Evolutionary conservation across 2,888 invertebrate genomes (phyloP).

Genomic region (Ennomos fuscantarius): DNA sequence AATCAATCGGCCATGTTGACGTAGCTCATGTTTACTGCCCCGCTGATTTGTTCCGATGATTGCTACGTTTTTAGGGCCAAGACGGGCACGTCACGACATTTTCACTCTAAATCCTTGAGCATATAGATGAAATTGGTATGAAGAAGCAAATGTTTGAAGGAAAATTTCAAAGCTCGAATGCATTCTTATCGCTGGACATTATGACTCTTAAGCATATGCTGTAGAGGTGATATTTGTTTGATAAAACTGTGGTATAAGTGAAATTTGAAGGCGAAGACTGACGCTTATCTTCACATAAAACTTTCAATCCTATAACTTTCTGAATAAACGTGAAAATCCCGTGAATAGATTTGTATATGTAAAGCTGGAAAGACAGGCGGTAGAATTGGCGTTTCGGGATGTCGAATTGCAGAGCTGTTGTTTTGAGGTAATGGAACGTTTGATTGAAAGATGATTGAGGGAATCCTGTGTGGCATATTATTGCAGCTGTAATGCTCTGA

Average conservation of each 20-base stretch:
- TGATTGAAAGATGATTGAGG: slow-evolving; percentile 20
- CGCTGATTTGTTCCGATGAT: slow-evolving; percentile 43
- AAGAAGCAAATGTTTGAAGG: background rate
- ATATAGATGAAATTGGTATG: background rate
- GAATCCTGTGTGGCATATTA: slow-evolving; percentile 3
- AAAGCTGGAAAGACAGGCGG: slow-evolving; percentile 15
- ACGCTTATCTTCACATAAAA: background rate
- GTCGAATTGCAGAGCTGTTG: slow-evolving; percentile 15
- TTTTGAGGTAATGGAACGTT: slow-evolving; percentile 14
- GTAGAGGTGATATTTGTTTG: background rate
- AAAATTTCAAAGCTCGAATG: background rate
- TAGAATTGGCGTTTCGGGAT: slow-evolving; percentile 18
- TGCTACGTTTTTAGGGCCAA: slow-evolving; percentile 34
- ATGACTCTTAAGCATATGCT: too few species aligned
- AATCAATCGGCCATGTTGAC: slow-evolving; percentile 59
- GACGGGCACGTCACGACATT: slow-evolving; percentile 8
- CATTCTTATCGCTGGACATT: background rate
- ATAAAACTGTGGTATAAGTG: slow-evolving; percentile 1
- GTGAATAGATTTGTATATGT: slow-evolving; percentile 8
- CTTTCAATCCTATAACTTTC: slow-evolving; percentile 3
- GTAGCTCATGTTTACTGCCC: slow-evolving; percentile 43
- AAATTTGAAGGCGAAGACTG: slow-evolving; percentile 4
- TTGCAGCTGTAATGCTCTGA: background rate
- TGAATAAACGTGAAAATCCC: slow-evolving; percentile 17
- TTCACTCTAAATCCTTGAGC: background rate